Percentiles rank a stretch among this genome's conserved stretches.
These are phyloP conservation scores for Arrhamphus sclerolepis DNA, from an alignment of 2,797 vertebrate genomes.

Conservation along the genomic window DNA sequence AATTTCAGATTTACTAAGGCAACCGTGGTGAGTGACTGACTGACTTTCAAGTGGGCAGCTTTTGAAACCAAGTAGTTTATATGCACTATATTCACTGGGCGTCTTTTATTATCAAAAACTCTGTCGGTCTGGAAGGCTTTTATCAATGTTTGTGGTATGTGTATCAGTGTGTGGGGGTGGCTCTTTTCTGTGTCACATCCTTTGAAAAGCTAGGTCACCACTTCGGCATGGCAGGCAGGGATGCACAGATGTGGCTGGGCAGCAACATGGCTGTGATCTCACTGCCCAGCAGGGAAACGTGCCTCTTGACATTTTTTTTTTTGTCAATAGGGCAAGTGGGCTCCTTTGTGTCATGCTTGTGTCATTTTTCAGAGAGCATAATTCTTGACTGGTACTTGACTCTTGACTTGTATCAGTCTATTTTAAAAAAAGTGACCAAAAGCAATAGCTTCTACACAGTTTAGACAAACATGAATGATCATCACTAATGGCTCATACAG, in stretches of 20 bases:
- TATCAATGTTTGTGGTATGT: slow-evolving; percentile 19
- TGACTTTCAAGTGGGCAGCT: no score
- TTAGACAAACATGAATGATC: no score
- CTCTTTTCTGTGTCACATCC: slow-evolving; percentile 28
- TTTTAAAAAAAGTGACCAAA: no score
- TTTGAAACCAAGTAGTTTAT: not conserved
- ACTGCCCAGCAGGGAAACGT: slow-evolving; percentile 39
- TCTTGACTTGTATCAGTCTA: no score
- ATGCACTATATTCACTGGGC: not conserved
- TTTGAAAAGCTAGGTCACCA: slow-evolving; percentile 48
- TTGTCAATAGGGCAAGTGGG: slow-evolving; percentile 61
- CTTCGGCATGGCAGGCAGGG: slow-evolving; percentile 45
- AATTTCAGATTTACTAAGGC: slow-evolving; percentile 19
- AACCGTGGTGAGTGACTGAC: slow-evolving; percentile 5
- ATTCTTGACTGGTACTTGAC: no score
- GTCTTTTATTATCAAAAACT: slow-evolving; percentile 24
- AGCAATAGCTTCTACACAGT: no score
- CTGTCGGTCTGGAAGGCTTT: slow-evolving; percentile 23
- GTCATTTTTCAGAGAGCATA: slow-evolving; percentile 20
- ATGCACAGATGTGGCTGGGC: slow-evolving; percentile 33
- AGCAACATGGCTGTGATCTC: slow-evolving; percentile 44
- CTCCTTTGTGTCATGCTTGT: slow-evolving; percentile 12
- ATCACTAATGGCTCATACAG: no score
- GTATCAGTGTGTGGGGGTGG: not conserved
- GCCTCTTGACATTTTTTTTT: slow-evolving; percentile 29